phyloP scores from a whole-genome alignment of 2,888 invertebrate species.

The Drosophila diplacantha region DNA sequence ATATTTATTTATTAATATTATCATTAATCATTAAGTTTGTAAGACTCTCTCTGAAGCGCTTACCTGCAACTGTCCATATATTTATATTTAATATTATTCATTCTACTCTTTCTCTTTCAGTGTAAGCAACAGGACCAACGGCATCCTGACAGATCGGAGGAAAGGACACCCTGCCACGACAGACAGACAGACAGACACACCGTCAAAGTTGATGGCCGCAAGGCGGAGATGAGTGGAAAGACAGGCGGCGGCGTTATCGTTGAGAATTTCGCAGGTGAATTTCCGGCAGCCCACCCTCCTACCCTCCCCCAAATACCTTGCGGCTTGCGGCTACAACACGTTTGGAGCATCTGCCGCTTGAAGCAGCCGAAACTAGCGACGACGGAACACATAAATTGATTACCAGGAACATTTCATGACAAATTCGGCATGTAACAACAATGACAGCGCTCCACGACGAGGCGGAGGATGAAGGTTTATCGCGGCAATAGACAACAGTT shows the following conservation, averaged over 20 bases:
- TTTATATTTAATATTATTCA: background rate
- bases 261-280: constrained; percentile 58
- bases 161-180: background rate
- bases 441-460: constrained; percentile 21
- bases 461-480: background rate
- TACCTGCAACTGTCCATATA: background rate
- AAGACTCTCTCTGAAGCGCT: background rate
- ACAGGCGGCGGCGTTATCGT: constrained; percentile 23
- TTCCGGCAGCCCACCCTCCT: background rate
- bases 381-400: constrained; percentile 64
- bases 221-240: constrained; percentile 35
- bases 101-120: background rate
- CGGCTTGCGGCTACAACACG: constrained; percentile 16
- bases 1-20: too few relatives aligned
- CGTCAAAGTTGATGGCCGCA: constrained; percentile 38
- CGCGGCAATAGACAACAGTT: constrained; percentile 49
- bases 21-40: too few relatives aligned
- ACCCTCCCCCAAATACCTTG: constrained; percentile 1
- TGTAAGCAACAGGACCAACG: constrained; percentile 14
- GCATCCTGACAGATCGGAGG: constrained; percentile 11
- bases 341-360: constrained; percentile 27
- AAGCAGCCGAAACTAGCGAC: constrained; percentile 37
- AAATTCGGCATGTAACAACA: constrained; percentile 67
- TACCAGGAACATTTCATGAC: constrained; percentile 69
- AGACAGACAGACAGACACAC: constrained; percentile 17